Evolutionary conservation across 1,140 invertebrate genomes (phyloP).

Genomic region (Bombus confusus): DNA sequence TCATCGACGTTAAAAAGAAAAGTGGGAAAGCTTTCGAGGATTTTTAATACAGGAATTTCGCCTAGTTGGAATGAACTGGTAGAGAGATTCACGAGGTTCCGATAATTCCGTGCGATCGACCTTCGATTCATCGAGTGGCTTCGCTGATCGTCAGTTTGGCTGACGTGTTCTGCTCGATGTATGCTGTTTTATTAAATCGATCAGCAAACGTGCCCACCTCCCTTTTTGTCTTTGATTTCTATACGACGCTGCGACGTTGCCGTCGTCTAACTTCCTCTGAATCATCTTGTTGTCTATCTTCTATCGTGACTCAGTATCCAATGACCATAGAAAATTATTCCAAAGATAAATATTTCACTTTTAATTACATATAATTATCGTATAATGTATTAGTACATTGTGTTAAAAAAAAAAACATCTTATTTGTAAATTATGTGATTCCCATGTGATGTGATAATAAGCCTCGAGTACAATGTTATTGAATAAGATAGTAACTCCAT

Average conservation of each 20-base stretch:
- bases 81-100: neutral
- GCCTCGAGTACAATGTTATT: neutral
- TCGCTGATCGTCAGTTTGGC: conserved; percentile 33
- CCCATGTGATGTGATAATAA: no score
- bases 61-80: neutral
- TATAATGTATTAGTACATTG: neutral
- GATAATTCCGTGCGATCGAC: conserved; percentile 33
- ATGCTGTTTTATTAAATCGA: conserved; percentile 43
- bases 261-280: neutral
- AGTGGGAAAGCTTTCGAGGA: neutral
- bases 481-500: neutral
- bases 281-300: neutral
- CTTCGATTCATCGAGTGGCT: conserved; percentile 48
- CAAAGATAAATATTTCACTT: no score
- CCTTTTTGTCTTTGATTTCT: conserved; percentile 17
- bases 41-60: neutral
- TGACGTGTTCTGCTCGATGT: conserved; percentile 23
- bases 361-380: neutral
- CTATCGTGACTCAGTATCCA: neutral
- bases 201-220: neutral
- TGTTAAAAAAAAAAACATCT: neutral
- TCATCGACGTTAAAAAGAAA: neutral
- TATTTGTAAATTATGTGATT: no score
- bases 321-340: neutral
- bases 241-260: neutral